Percentiles rank a stretch among this genome's conserved stretches.
Conservation (phyloP, 2,113 vertebrate species). For the Xiphophorus maculatus region DNA sequence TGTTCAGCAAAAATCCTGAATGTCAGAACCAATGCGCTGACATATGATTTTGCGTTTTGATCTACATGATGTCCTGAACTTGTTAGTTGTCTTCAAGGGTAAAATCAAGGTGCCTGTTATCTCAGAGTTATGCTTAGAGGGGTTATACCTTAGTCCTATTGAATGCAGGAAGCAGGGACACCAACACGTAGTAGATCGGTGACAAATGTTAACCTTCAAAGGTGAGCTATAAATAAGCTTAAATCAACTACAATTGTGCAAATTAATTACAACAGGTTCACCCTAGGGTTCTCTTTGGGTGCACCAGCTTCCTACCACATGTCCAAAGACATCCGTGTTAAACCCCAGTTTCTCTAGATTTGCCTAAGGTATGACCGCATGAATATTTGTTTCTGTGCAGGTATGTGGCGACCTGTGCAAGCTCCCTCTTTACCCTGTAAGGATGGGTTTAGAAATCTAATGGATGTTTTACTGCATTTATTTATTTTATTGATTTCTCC, state of each 20-base stretch:
- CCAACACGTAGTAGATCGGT: slow-evolving; percentile 25
- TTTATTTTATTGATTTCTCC: too few species aligned
- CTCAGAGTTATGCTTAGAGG: slow-evolving; percentile 1
- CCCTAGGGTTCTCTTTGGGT: too few species aligned
- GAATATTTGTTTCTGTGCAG: too few species aligned
- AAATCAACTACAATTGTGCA: background rate
- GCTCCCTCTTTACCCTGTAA: too few species aligned
- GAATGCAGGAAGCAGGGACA: slow-evolving; percentile 54
- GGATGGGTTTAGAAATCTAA: too few species aligned
- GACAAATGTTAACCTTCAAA: slow-evolving; percentile 29
- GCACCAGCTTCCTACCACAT: too few species aligned
- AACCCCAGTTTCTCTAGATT: too few species aligned
- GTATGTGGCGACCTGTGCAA: too few species aligned
- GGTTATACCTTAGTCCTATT: slow-evolving; percentile 61
- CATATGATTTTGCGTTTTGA: background rate
- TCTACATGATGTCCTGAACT: background rate
- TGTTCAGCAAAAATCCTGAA: background rate
- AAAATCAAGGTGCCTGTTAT: background rate
- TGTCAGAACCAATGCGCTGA: background rate
- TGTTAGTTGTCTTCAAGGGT: background rate
- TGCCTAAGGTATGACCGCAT: too few species aligned
- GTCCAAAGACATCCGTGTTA: too few species aligned
- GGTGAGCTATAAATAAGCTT: background rate
- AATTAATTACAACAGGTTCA: background rate
- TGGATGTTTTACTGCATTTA: too few species aligned